Evolutionary conservation across 2,888 invertebrate species (phyloP), one percentile per base, ranked within the genome.

Genomic region (Amphipyra berbera): DNA sequence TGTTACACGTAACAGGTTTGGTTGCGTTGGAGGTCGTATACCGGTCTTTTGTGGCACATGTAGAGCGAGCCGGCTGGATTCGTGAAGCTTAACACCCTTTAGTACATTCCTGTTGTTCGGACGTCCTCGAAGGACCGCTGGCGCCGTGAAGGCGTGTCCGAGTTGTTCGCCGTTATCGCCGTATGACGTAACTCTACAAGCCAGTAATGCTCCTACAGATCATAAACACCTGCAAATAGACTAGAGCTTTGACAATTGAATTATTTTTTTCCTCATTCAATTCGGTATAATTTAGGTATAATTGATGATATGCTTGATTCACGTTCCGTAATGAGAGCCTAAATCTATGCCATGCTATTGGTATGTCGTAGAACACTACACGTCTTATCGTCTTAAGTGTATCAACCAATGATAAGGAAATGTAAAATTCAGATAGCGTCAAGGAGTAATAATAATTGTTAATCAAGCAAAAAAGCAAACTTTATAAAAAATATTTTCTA

Each of bases 1-100:
- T 87, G 87, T 90, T 91, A 89, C 89, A 89, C 84, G 92, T 94
- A 94, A 94, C 94, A 92, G 95, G 95, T 94, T 95, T 92, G 81
- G 85, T 90, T 91, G 92, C 89, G 91, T 90, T 90, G 90, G 93
- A 93, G 93, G 94, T 90, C 94, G 91, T 84, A 85, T 89, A 92
- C 91, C 91, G 91, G 92, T 92, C 91, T 90, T 89, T 88, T 84
- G 90, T 90, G 83, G 91, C 92, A 92, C 92, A 93, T 94, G 89
- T 93, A 88, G 88, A 90, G 85, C 84, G 89, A 86, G 86, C 88
- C 85, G 90, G 86, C 87, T 83, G 83, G 82, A 85, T 73, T 84
- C 76, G 84, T 86, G 83, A 83, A 85, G 84, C 84, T 79, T 83
- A 85, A 78, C 85, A 88, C 85, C 87, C 86, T 89, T 85, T 82